Percentiles rank a stretch among this genome's conserved stretches.
phyloP scores from a whole-genome alignment of 2,113 vertebrate genomes.

The Elaphurus davidianus region DNA sequence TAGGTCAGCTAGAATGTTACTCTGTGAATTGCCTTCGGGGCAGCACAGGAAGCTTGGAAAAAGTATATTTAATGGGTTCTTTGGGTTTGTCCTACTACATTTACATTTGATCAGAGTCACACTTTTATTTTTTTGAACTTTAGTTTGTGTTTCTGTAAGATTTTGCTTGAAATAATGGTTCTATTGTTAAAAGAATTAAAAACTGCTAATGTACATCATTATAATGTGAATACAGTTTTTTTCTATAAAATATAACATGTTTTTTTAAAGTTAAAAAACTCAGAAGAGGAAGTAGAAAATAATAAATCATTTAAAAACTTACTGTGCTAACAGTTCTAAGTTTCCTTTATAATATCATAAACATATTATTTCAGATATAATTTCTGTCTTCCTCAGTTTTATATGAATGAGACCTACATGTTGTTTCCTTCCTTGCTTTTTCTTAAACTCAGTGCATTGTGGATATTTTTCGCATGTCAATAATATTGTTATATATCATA shows the following conservation, averaged over 20 bases:
- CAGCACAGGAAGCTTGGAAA: not conserved
- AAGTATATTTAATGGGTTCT: not conserved
- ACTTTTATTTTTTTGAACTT: not conserved
- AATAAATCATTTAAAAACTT: not conserved
- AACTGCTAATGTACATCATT: not conserved
- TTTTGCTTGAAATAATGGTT: not conserved
- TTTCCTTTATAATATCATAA: not conserved
- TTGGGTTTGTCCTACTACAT: not conserved
- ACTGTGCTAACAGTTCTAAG: not conserved
- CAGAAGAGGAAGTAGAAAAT: not conserved
- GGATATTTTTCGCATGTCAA: not conserved
- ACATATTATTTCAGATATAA: not conserved
- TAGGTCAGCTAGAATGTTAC: not conserved
- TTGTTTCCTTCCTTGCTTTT: not conserved
- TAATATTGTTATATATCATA: not conserved
- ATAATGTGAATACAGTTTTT: not conserved
- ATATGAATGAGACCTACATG: not conserved
- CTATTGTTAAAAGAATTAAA: slow-evolving; percentile 21
- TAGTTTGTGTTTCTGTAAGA: not conserved
- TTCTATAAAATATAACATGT: not conserved
- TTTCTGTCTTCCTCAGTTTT: not conserved
- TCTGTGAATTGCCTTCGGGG: not conserved
- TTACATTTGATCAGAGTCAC: not conserved
- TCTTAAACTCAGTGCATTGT: not conserved
- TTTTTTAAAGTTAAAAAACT: not conserved